These are phyloP conservation scores for Anguilla japonica DNA, from an alignment of 2,113 vertebrate genomes.

Conservation along the genomic window DNA sequence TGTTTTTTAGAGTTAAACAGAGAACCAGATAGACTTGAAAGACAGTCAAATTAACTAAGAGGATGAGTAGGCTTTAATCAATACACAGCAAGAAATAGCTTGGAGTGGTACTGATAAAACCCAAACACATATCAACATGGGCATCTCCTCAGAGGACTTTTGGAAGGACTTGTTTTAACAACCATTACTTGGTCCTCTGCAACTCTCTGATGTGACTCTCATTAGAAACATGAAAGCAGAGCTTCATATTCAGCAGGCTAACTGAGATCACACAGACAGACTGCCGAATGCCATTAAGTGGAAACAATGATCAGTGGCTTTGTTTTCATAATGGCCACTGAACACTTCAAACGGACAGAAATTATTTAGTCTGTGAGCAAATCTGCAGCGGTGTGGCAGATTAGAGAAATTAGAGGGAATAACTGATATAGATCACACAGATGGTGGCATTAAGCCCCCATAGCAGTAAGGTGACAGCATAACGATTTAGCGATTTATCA, in stretches of 20 bases:
- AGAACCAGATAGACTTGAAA: constrained; percentile 9
- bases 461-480: not conserved
- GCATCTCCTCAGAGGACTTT: not conserved
- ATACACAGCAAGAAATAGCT: not conserved
- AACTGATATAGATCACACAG: not conserved
- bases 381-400: not conserved
- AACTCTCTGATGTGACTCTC: not conserved
- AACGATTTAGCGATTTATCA: not conserved
- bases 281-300: not conserved
- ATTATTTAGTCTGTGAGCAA: not conserved
- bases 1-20: not conserved
- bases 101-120: constrained; percentile 4
- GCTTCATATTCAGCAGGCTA: not conserved
- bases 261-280: not conserved
- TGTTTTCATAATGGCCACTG: constrained; percentile 9
- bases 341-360: not conserved
- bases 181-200: not conserved
- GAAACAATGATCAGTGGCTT: not conserved
- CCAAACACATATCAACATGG: not conserved
- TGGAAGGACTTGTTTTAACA: not conserved
- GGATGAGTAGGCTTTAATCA: constrained; percentile 11
- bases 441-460: not conserved
- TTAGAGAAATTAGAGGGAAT: not conserved
- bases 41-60: constrained; percentile 10
- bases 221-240: not conserved